Base-by-base conservation (phyloP, 2,888 invertebrate genomes). In the Apeira syringaria region DNA sequence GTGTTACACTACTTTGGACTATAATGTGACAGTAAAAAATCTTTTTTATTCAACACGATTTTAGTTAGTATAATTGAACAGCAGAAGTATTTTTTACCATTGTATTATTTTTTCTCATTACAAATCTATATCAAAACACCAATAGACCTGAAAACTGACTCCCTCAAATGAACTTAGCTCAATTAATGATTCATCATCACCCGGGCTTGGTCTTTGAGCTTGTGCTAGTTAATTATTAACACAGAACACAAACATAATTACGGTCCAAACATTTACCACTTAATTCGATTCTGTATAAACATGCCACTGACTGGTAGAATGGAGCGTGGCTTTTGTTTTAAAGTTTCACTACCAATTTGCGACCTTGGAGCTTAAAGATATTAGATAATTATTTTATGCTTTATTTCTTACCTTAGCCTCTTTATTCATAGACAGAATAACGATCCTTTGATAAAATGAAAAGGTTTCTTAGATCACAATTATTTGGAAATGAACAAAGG, bases 171-270 rank as follows among this genome's bases (percentile, higher is more conserved):
- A 28, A 26, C 26, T 31, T 20, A 35, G 42, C 28, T 20, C 43
- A 44, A 45, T 54, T 48, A 58, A 56, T 60, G 52, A 60, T 61
- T 56, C 53, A 56, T 54, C 47, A 59, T 56, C 52, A 52, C 50
- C 52, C 50, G 44, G 45, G 52, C 36, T 40, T 40, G 41, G 26
- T 46, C 44, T 30, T 22, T 18, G 33, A 7, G 15, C 18, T 51
- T 32, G 43, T 39, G 44, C 42, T 58, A 54, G 53, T 58, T 61
- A 60, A 61, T 62, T 58, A 59, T 59, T 56, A 53, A 61, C 56
- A 47, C 46, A 40, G 50, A 58, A 57, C 57, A 50, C 54, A 50
- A 54, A 61, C 54, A 62, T 59, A 60, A 61, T 62, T 62, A 58
- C 54, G 55, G 45, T 40, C 50, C 49, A 56, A 52, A 52, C 56